phyloP scores from a whole-genome alignment of 2,797 vertebrate species.

The Clarias platycephalus region DNA sequence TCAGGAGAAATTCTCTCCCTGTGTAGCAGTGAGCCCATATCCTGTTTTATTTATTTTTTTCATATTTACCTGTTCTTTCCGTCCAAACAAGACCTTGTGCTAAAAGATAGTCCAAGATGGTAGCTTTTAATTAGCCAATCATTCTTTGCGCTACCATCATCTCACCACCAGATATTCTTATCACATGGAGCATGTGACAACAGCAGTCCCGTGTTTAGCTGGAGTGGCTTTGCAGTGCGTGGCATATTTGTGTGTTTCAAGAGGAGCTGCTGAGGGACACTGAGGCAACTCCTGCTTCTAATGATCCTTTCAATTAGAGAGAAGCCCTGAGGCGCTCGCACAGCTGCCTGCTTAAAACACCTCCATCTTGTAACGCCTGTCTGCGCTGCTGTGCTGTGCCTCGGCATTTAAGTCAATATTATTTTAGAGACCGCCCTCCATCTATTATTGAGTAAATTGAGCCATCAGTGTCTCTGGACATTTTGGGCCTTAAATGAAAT shows the following conservation, averaged over 20 bases:
- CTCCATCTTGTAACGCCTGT: conserved; percentile 49
- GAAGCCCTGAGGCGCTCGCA: conserved; percentile 54
- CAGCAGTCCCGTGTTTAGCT: conserved; percentile 41
- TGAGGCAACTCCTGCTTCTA: conserved; percentile 51
- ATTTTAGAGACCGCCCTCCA: conserved; percentile 56
- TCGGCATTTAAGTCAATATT: conserved; percentile 58
- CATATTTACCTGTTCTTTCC: conserved; percentile 20
- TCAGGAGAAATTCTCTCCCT: neutral
- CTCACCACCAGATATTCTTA: conserved; percentile 5
- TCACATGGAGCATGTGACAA: conserved; percentile 37
- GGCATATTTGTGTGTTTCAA: conserved; percentile 43
- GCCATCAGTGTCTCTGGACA: conserved; percentile 57
- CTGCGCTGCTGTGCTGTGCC: conserved; percentile 46
- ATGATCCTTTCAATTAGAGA: conserved; percentile 63
- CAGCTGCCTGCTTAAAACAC: conserved; percentile 58
- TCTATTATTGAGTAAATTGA: conserved; percentile 63
- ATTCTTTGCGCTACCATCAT: conserved; percentile 21
- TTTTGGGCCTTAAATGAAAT: conserved; percentile 61
- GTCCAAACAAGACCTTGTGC: conserved; percentile 24
- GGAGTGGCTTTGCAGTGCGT: conserved; percentile 37
- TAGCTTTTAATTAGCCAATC: conserved; percentile 53
- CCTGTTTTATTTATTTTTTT: conserved; percentile 4
- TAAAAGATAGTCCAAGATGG: conserved; percentile 41
- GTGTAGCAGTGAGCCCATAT: neutral
- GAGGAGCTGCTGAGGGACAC: conserved; percentile 50